Evolutionary conservation across 2,888 invertebrate species (phyloP).

Genomic region (Zaprionus bogoriensis): DNA sequence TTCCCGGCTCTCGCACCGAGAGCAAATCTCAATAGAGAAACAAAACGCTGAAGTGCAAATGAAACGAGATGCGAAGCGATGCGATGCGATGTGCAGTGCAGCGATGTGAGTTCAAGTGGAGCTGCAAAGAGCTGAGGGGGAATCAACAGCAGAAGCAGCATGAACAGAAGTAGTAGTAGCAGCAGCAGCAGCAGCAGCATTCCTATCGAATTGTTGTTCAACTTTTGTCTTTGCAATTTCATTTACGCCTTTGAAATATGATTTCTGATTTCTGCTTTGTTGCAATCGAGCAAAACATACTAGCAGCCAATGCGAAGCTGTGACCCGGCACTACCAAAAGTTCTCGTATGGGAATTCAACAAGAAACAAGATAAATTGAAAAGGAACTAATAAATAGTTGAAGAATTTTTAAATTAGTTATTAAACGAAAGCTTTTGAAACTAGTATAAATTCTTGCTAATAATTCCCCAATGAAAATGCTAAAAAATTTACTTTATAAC

Average conservation of each 20-base stretch:
- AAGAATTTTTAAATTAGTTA: too few relatives aligned
- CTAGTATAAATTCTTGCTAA: too few relatives aligned
- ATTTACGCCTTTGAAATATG: conserved; percentile 58
- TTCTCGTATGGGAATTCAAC: not conserved
- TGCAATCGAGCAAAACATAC: conserved; percentile 12
- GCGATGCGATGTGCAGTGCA: conserved; percentile 15
- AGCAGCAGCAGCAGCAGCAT: conserved; percentile 29
- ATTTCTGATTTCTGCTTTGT: conserved; percentile 32
- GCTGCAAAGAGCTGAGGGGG: too few relatives aligned
- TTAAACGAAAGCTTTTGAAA: too few relatives aligned
- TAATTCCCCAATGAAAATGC: too few relatives aligned
- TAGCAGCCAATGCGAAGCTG: conserved; percentile 17
- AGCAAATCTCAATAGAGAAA: conserved; percentile 50
- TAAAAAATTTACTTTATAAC: too few relatives aligned
- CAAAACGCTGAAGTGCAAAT: conserved; percentile 62
- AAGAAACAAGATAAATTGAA: too few relatives aligned
- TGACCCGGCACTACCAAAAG: conserved; percentile 4
- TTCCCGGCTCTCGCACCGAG: conserved; percentile 22
- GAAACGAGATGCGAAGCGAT: conserved; percentile 43
- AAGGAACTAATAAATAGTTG: too few relatives aligned
- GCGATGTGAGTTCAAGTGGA: not conserved
- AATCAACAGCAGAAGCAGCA: not conserved
- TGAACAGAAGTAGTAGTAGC: conserved; percentile 32
- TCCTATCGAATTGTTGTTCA: conserved; percentile 40
- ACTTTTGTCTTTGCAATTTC: conserved; percentile 47